Conservation (phyloP, 2,113 vertebrate species). For the Monarcha castaneiventris region DNA sequence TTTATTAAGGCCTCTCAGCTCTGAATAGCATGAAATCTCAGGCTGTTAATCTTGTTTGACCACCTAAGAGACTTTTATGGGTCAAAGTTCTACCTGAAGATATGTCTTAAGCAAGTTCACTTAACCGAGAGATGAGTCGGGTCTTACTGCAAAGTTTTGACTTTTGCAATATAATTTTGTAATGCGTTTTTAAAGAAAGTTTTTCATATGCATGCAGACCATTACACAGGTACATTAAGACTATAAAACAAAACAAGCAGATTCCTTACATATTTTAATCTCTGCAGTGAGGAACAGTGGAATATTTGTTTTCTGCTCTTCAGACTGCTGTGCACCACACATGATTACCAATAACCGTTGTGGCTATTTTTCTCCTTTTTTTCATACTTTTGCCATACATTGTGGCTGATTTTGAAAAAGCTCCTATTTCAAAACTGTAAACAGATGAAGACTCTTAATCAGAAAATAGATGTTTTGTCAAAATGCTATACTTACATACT, state of each 20-base stretch:
- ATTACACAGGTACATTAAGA: background rate
- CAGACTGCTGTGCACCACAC: background rate
- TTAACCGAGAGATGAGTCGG: background rate
- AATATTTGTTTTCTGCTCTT: background rate
- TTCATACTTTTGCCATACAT: background rate
- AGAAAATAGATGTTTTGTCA: background rate
- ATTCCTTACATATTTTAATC: background rate
- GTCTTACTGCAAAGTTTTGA: background rate
- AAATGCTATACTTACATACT: background rate
- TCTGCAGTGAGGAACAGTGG: background rate
- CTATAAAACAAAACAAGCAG: background rate
- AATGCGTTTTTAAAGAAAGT: background rate
- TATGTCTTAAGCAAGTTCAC: background rate
- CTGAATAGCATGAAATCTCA: background rate
- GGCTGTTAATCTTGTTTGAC: background rate
- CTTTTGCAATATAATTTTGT: background rate
- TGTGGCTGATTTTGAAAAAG: background rate
- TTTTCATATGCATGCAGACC: background rate
- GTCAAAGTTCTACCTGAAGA: background rate
- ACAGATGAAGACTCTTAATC: background rate
- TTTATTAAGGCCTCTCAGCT: background rate
- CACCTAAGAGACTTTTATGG: background rate
- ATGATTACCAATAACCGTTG: background rate
- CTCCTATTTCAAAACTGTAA: background rate
- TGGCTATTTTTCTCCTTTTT: background rate